Evolutionary conservation across 2,113 vertebrate genomes (phyloP).

Genomic region (Egretta garzetta): DNA sequence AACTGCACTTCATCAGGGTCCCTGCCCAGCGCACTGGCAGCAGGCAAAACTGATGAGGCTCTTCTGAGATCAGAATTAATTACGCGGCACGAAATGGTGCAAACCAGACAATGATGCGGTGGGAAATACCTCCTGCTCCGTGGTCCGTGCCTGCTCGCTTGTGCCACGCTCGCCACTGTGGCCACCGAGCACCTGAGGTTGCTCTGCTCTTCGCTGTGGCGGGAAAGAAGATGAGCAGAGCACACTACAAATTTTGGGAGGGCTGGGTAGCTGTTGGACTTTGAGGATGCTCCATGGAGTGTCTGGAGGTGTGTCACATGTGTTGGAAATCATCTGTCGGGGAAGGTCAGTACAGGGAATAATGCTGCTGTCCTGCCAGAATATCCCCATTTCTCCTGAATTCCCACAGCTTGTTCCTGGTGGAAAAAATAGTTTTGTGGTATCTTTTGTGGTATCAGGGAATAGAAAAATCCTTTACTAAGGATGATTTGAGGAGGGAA

Average conservation of each 20-base stretch:
- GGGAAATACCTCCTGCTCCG: background rate
- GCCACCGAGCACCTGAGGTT: background rate
- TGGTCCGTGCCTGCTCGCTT: accelerated
- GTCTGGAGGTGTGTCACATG: accelerated
- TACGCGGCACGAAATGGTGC: background rate
- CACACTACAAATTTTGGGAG: accelerated
- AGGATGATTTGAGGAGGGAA: background rate
- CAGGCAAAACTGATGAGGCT: background rate
- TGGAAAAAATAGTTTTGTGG: background rate
- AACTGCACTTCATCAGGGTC: background rate
- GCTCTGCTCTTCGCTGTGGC: background rate
- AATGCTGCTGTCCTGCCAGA: background rate
- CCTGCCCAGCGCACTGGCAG: background rate
- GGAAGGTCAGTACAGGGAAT: background rate
- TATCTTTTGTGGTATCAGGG: background rate
- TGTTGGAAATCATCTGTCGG: background rate
- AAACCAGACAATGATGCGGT: background rate
- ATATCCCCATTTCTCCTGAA: background rate
- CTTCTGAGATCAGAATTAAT: background rate
- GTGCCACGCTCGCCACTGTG: accelerated
- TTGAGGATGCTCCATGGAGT: background rate
- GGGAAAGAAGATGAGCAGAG: background rate
- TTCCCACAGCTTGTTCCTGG: background rate
- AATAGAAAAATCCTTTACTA: background rate
- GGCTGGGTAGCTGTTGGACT: background rate